Percentiles rank a stretch among this genome's conserved stretches.
Conservation (phyloP, 2,888 invertebrate species). For the Helobdella robusta region DNA sequence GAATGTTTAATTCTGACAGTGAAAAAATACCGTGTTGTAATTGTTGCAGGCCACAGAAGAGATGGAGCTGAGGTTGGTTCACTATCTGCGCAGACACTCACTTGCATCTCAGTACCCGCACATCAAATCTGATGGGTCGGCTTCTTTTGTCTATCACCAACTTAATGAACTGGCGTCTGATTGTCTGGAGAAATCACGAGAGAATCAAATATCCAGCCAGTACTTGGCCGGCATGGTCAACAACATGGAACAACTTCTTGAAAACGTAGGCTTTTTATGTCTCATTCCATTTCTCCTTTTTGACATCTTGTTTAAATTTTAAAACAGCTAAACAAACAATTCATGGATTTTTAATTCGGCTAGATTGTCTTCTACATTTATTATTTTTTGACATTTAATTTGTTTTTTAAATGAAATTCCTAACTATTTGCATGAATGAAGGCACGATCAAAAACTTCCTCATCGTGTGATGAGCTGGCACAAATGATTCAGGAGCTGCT, state of each 20-base stretch:
- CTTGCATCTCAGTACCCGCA: background rate
- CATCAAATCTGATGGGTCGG: slow-evolving; percentile 37
- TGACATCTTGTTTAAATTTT: no score
- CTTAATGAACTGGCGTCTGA: slow-evolving; percentile 88
- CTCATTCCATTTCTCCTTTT: no score
- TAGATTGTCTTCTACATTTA: no score
- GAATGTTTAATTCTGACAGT: no score
- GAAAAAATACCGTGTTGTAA: no score
- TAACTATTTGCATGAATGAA: background rate
- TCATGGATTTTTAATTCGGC: no score
- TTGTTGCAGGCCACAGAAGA: slow-evolving; percentile 83
- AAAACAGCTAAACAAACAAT: no score
- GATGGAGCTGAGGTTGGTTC: slow-evolving; percentile 82
- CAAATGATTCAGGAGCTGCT: slow-evolving; percentile 81
- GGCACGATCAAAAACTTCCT: slow-evolving; percentile 1
- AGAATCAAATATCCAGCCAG: slow-evolving; percentile 82
- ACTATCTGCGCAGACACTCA: slow-evolving; percentile 58
- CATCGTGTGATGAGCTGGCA: slow-evolving; percentile 55
- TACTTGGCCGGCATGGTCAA: slow-evolving; percentile 98
- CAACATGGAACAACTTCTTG: slow-evolving; percentile 80
- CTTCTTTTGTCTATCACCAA: slow-evolving; percentile 61
- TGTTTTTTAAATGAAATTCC: background rate
- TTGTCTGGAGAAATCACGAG: slow-evolving; percentile 86
- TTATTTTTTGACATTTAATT: background rate
- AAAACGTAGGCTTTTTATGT: slow-evolving; percentile 61